Evolutionary conservation across 1,140 invertebrate genomes (phyloP).

Genomic region (Bombus cullumanus): DNA sequence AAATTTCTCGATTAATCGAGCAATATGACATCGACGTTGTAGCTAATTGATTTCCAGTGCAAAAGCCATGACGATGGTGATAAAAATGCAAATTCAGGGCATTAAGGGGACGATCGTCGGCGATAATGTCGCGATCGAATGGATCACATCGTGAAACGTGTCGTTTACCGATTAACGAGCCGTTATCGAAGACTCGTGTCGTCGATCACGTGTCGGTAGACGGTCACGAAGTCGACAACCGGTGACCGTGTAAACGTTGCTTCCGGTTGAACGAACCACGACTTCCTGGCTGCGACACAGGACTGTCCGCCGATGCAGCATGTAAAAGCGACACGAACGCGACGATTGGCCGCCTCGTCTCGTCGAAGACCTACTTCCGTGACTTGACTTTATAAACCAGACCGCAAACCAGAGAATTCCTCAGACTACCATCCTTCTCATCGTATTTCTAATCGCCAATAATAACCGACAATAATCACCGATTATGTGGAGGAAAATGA

Average conservation of each 20-base stretch:
- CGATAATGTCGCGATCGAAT: constrained; percentile 5
- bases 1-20: no score
- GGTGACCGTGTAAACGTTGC: constrained; percentile 70
- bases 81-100: neutral
- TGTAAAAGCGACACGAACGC: constrained; percentile 16
- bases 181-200: constrained; percentile 55
- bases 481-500: neutral
- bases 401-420: constrained; percentile 13
- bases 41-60: neutral
- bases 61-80: neutral
- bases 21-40: neutral
- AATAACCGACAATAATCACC: no score
- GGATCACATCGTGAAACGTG: constrained; percentile 8
- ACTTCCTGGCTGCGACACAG: constrained; percentile 62
- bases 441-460: no score
- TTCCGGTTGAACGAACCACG: constrained; percentile 77
- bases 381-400: constrained; percentile 54
- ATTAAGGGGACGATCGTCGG: neutral
- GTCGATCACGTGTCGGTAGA: constrained; percentile 58
- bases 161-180: constrained; percentile 26
- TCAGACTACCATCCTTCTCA: neutral
- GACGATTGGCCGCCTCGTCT: constrained; percentile 47
- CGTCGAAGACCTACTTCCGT: constrained; percentile 63
- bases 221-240: constrained; percentile 67
- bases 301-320: no score